Evolutionary conservation across 2,888 invertebrate species (phyloP).

Genomic region (Hecatera dysodea): DNA sequence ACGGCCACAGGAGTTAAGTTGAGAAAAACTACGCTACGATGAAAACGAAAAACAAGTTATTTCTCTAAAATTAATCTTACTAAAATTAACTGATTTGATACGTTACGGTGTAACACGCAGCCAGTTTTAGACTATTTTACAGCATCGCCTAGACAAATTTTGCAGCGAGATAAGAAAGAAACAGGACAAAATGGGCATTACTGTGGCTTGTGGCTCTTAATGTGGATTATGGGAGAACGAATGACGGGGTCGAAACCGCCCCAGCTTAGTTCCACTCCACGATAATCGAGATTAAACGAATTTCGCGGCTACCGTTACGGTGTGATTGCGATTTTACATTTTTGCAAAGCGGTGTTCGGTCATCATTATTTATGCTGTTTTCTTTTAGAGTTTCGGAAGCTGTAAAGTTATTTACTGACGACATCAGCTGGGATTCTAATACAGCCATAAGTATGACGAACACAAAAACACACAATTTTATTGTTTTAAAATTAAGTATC

Average conservation of each 20-base stretch:
- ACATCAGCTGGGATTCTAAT: background rate
- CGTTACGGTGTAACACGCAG: constrained; percentile 72
- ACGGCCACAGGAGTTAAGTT: too few relatives aligned
- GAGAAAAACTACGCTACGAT: too few relatives aligned
- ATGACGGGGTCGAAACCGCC: constrained; percentile 77
- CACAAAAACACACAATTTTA: too few relatives aligned
- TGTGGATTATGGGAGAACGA: constrained; percentile 84
- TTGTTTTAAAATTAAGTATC: too few relatives aligned
- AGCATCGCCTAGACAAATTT: constrained; percentile 90
- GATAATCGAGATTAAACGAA: constrained; percentile 86
- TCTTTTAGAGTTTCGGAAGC: background rate
- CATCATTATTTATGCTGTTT: constrained; percentile 13
- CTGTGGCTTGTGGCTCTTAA: constrained; percentile 82
- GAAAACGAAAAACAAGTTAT: background rate
- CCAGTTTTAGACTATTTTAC: constrained; percentile 82
- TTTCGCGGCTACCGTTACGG: constrained; percentile 73
- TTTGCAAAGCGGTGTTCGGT: constrained; percentile 28
- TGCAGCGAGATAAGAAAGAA: constrained; percentile 89
- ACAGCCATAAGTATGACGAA: background rate
- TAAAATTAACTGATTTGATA: constrained; percentile 5
- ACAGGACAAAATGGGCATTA: constrained; percentile 85
- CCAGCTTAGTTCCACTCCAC: constrained; percentile 78
- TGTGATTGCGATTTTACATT: constrained; percentile 66
- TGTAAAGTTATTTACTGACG: background rate
- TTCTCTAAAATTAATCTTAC: background rate